Base-by-base conservation (phyloP, 92 coral and sea anemone genomes). In the Pocillopora grandis region DNA sequence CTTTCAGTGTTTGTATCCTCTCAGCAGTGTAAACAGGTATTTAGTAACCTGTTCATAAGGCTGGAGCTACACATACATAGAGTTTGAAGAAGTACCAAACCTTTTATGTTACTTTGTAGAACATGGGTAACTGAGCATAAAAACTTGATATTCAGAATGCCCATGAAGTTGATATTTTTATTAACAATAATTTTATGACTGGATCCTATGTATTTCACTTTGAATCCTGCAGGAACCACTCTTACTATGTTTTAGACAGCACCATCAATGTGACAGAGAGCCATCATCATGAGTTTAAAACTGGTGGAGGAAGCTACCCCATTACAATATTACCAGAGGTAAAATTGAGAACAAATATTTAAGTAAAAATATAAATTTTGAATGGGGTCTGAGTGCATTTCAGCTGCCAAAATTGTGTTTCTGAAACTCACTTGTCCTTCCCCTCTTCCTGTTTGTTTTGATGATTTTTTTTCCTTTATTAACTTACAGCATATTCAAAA, bases 231-330 rank as follows among this genome's bases (percentile, higher is more conserved):
- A 84, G 87, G 37, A 69, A 76, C 17, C 31, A 36, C 9, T 52
- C 84, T 5, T 92, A 71, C 52, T 95, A 87, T 42, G 59, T 61
- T 0, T 65, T 79, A 33, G 89, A 89, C 13, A 79, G 80, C 9
- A 63, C 73, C 4, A 76, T 95, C 0, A 55, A 77, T 1, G 88
- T 91, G 0, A 90, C 91, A n/a, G 98, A 95, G 57, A 78, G 87
- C 0, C 89, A 86, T n/a, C 77, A 57, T 2, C 81, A 84, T 68
- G 98, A 95, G 36, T 95, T 95, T 65, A 95, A 95, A 79, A 92
- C 98, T 18, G 98, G 97, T 10, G 98, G 98, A 17, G 98, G 98
- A 9, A 89, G 87, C 55, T 95, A 95, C 33, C 93, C 97, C 0
- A 85, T 88, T 4, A 90, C 80, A 9, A 90, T 95, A 1, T 75